Evolutionary conservation across 2,113 vertebrate genomes (phyloP), one percentile per base, ranked within the genome.

Genomic region (Carlito syrichta): DNA sequence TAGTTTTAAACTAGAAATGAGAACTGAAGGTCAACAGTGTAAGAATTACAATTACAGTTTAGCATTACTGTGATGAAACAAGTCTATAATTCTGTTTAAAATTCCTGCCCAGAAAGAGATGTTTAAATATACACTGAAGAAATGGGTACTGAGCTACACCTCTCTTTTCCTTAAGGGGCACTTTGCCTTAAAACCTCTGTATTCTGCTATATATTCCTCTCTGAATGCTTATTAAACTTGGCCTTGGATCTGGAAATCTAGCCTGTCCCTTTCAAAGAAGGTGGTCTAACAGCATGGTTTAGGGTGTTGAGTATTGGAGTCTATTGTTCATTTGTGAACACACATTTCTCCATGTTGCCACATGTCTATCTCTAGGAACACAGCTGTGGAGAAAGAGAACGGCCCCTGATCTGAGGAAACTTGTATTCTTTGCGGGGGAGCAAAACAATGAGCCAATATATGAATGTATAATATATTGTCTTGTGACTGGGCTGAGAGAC

Each of bases 1-100:
- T 45, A 78, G 79, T 94, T 94, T 96, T 87, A 86, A 96, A 90
- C 66, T 58, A 89, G 96, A 90, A 92, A 94, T 78, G 40, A 43
- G 40, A 91, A 60, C 52, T 85, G 71, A 92, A 96, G 92, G 93
- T 92, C 96, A 93, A 84, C 87, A 82, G 60, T 95, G 66, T 91
- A 89, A 89, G 81, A 27, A 60, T 25, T 93, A 83, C 91, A 76
- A 69, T 68, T 63, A 81, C 5, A 73, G 73, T 50, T 93, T 73
- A 85, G 78, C 78, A 76, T 89, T 60, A 63, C 69, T 69, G 35
- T 63, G 48, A 78, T 58, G 79, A 96, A 95, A 74, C 16, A 30
- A 58, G 58, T 71, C 79, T 69, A 6, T 23, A 91, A 85, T 52
- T 71, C 27, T 69, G 96, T 63, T 92, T 86, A 73, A 78, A 92